Conservation (phyloP, 2,888 invertebrate species). For the Cheilosia variabilis region DNA sequence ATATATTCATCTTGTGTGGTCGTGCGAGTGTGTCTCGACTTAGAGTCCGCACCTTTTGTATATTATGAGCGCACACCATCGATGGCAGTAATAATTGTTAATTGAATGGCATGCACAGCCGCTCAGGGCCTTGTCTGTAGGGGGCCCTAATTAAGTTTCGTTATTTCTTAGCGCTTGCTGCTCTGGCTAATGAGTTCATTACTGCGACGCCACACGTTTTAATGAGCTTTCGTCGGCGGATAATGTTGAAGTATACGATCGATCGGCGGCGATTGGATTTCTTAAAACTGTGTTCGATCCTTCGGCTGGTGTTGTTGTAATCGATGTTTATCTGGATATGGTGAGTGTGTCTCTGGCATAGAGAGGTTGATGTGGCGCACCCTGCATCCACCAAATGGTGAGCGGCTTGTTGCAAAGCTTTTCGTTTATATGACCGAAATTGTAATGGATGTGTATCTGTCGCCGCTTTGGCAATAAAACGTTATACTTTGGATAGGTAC, state of each 20-base stretch:
- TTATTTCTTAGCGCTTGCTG: slow-evolving; percentile 56
- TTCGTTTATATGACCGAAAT: slow-evolving; percentile 10
- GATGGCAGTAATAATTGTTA: slow-evolving; percentile 65
- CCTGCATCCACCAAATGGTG: slow-evolving; percentile 4
- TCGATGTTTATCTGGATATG: no score
- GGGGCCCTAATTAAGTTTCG: slow-evolving; percentile 66
- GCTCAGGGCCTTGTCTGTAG: slow-evolving; percentile 30
- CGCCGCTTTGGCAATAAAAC: background rate
- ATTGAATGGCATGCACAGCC: slow-evolving; percentile 44
- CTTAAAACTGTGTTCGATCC: no score
- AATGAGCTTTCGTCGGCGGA: slow-evolving; percentile 55
- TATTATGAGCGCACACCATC: slow-evolving; percentile 25
- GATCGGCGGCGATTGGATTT: no score
- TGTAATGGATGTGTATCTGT: background rate
- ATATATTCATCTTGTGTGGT: slow-evolving; percentile 46
- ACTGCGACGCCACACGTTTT: slow-evolving; percentile 45
- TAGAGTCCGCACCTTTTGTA: slow-evolving; percentile 58
- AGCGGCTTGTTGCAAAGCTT: slow-evolving; percentile 6
- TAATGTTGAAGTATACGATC: no score
- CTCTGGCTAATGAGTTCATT: slow-evolving; percentile 67
- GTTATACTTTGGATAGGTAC: no score
- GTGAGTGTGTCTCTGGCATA: background rate
- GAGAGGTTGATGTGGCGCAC: slow-evolving; percentile 40
- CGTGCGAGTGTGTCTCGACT: slow-evolving; percentile 17
- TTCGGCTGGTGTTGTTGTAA: no score